These are phyloP conservation scores for Smutsia temminckii DNA, from an alignment of 2,797 vertebrate genomes.

Conservation along the genomic window DNA sequence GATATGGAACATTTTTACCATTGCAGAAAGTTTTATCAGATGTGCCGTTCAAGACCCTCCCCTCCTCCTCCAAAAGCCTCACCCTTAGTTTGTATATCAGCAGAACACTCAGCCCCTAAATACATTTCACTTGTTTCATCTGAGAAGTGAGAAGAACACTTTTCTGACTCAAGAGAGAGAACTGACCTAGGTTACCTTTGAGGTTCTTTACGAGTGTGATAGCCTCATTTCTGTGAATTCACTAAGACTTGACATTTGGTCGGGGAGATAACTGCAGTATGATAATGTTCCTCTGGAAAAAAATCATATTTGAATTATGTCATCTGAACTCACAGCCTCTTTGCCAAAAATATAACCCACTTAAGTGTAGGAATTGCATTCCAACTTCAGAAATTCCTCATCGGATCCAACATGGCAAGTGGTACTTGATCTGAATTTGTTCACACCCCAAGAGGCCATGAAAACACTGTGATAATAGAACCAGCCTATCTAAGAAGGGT, in stretches of 20 bases:
- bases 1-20: not conserved
- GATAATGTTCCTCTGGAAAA: slow-evolving; percentile 60
- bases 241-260: slow-evolving; percentile 55
- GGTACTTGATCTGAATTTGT: slow-evolving; percentile 63
- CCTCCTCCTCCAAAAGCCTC: not conserved
- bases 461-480: slow-evolving; percentile 66
- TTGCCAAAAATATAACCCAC: slow-evolving; percentile 69
- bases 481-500: slow-evolving; percentile 55
- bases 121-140: slow-evolving; percentile 3
- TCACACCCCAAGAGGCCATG: slow-evolving; percentile 61
- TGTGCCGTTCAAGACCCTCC: not conserved
- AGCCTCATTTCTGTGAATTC: slow-evolving; percentile 40
- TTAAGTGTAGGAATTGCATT: slow-evolving; percentile 51
- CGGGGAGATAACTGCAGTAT: slow-evolving; percentile 62
- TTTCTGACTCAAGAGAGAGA: slow-evolving; percentile 2
- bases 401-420: slow-evolving; percentile 61
- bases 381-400: slow-evolving; percentile 59
- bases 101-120: not conserved
- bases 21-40: not conserved
- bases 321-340: slow-evolving; percentile 58
- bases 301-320: slow-evolving; percentile 71
- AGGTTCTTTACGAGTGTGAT: not conserved
- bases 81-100: not conserved
- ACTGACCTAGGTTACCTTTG: not conserved
- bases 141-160: slow-evolving; percentile 33